Evolutionary conservation across 1,140 invertebrate genomes (phyloP).

Genomic region (Aradophagus sp.): DNA sequence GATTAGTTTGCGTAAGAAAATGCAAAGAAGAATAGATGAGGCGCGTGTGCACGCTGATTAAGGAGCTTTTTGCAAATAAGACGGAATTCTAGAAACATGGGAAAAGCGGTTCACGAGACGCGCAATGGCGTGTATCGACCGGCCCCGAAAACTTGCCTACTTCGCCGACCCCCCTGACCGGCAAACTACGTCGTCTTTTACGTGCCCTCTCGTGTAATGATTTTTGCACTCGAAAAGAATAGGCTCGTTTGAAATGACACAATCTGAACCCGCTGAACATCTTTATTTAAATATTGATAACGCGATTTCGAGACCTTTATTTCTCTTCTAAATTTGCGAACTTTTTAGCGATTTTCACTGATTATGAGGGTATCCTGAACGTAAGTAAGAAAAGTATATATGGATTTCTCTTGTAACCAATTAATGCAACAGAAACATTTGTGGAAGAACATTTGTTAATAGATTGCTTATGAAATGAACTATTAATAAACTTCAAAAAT

Average conservation of each 20-base stretch:
- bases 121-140: constrained; percentile 63
- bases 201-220: constrained; percentile 46
- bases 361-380: no score
- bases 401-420: no score
- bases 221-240: constrained; percentile 48
- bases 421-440: no score
- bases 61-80: constrained; percentile 2
- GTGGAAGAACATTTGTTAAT: no score
- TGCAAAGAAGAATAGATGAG: background rate
- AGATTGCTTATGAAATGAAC: no score
- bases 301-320: constrained; percentile 1
- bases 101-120: constrained; percentile 55
- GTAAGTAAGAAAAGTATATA: no score
- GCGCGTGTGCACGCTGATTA: constrained; percentile 15
- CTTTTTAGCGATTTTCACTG: background rate
- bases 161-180: constrained; percentile 21
- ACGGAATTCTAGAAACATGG: constrained; percentile 16
- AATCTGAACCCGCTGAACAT: constrained; percentile 26
- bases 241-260: constrained; percentile 43
- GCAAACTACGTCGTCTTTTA: constrained; percentile 39
- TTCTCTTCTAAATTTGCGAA: background rate
- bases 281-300: constrained; percentile 35
- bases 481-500: no score
- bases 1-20: no score
- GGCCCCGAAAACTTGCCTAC: constrained; percentile 58